Evolutionary conservation across 2,113 vertebrate genomes (phyloP).

Genomic region (Pipra filicauda): DNA sequence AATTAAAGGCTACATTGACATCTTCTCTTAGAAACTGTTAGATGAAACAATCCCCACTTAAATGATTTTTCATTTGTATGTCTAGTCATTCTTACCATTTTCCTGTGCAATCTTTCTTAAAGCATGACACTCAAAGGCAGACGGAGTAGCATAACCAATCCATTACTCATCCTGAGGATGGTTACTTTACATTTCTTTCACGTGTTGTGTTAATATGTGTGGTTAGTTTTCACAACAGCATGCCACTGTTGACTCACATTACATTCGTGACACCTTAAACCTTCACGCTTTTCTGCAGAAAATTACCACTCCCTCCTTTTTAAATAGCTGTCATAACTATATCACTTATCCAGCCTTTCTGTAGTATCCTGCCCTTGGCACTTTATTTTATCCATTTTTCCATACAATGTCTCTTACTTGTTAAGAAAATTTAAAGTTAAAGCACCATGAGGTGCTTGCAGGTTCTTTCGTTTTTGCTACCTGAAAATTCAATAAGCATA

Average conservation of each 20-base stretch:
- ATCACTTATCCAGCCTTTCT: not conserved
- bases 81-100: not conserved
- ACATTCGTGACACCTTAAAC: not conserved
- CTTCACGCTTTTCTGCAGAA: not conserved
- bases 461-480: not conserved
- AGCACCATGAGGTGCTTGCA: not conserved
- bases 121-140: not conserved
- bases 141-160: not conserved
- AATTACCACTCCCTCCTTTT: not conserved
- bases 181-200: not conserved
- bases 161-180: not conserved
- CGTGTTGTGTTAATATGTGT: not conserved
- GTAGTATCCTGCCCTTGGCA: not conserved
- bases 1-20: not conserved
- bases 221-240: not conserved
- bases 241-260: not conserved
- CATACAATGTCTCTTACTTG: not conserved
- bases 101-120: not conserved
- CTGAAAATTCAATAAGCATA: not conserved
- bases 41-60: not conserved
- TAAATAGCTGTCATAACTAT: not conserved
- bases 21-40: not conserved
- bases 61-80: not conserved
- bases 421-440: not conserved
- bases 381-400: not conserved